Conservation (phyloP, 1,140 invertebrate species). For the Streblospio benedicti region DNA sequence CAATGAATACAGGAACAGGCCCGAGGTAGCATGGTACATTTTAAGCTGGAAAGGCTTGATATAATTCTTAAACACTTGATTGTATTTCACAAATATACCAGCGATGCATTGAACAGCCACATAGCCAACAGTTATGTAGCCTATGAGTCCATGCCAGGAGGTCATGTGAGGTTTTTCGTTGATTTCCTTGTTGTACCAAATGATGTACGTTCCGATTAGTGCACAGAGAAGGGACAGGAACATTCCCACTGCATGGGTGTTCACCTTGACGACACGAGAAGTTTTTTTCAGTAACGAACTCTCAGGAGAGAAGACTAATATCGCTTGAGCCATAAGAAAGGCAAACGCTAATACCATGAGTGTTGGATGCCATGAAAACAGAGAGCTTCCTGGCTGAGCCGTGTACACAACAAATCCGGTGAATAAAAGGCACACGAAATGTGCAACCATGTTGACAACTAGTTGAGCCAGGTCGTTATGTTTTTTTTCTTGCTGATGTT, state of each 20-base stretch:
- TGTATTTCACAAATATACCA: conserved; percentile 32
- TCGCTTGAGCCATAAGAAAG: background rate
- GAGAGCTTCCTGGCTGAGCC: too few species aligned
- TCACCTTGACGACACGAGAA: too few species aligned
- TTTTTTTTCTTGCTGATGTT: too few species aligned
- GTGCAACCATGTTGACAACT: too few species aligned
- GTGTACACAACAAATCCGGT: too few species aligned
- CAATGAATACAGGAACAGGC: conserved; percentile 32
- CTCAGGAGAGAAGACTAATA: conserved; percentile 3
- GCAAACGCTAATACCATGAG: too few species aligned
- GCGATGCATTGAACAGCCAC: conserved; percentile 29
- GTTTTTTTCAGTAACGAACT: background rate
- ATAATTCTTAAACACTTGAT: conserved; percentile 22
- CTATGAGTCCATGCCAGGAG: conserved; percentile 42
- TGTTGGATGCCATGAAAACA: too few species aligned
- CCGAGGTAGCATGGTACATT: conserved; percentile 45
- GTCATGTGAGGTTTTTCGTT: conserved; percentile 39
- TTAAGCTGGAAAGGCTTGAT: conserved; percentile 32
- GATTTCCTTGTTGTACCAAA: conserved; percentile 38
- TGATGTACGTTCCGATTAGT: conserved; percentile 25
- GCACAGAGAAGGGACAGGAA: background rate
- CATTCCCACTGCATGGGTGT: background rate
- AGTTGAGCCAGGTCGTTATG: too few species aligned
- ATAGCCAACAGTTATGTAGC: conserved; percentile 33
- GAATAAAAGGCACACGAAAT: too few species aligned